Conservation (phyloP, 2,888 invertebrate species). For the Alloscopus bannaensis region DNA sequence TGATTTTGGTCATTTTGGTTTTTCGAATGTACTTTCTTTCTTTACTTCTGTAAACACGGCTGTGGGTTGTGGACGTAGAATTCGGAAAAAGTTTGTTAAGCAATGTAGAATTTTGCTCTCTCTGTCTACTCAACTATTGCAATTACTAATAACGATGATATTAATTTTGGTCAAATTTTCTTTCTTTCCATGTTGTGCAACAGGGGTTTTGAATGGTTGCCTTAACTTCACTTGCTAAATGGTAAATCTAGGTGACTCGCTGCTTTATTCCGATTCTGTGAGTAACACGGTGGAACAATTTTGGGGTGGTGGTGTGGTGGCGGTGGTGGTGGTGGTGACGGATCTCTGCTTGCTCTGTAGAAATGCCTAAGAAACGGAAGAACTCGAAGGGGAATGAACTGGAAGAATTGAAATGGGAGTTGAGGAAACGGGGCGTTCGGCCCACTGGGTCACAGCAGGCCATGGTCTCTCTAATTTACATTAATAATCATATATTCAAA, state of each 20-base stretch:
- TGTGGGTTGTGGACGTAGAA: too few relatives aligned
- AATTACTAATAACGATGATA: too few relatives aligned
- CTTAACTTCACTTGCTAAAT: slow-evolving; percentile 11
- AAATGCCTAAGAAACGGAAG: slow-evolving; percentile 67
- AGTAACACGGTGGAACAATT: not conserved
- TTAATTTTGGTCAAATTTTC: too few relatives aligned
- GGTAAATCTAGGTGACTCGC: slow-evolving; percentile 16
- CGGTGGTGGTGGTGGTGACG: slow-evolving; percentile 5
- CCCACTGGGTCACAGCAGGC: slow-evolving; percentile 71
- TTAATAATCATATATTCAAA: slow-evolving; percentile 22
- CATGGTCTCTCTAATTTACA: slow-evolving; percentile 67
- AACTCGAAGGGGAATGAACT: slow-evolving; percentile 67
- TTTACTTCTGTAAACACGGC: too few relatives aligned
- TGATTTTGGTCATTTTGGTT: too few relatives aligned
- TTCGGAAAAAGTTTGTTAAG: too few relatives aligned
- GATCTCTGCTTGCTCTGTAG: slow-evolving; percentile 20
- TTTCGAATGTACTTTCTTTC: too few relatives aligned
- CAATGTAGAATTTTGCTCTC: too few relatives aligned
- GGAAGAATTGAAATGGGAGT: slow-evolving; percentile 72
- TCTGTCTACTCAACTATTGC: too few relatives aligned
- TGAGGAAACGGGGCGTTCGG: slow-evolving; percentile 72
- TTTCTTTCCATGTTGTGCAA: not conserved
- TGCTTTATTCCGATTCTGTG: not conserved
- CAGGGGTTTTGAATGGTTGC: slow-evolving; percentile 15
- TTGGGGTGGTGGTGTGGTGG: not conserved